Conservation (phyloP, 2,113 vertebrate genomes). For the Argyrosomus japonicus region DNA sequence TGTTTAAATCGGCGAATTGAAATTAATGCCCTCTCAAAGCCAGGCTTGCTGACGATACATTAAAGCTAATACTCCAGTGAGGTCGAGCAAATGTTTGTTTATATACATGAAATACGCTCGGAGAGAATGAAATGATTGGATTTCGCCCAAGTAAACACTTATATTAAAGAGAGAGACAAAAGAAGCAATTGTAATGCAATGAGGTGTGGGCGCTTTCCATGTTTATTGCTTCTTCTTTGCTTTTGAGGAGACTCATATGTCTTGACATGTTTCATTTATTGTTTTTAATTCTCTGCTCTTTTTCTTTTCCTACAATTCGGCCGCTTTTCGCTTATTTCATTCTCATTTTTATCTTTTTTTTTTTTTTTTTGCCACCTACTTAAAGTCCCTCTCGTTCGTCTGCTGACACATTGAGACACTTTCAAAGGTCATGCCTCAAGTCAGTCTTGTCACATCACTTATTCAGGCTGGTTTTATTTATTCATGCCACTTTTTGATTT, state of each 20-base stretch:
- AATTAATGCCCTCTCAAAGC: conserved; percentile 97
- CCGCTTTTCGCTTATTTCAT: neutral
- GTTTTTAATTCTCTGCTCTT: neutral
- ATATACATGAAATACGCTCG: conserved; percentile 88
- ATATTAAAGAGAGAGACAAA: conserved; percentile 69
- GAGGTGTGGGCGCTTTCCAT: conserved; percentile 44
- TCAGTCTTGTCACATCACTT: conserved; percentile 81
- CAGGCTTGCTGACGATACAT: conserved; percentile 92
- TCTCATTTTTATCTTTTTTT: neutral
- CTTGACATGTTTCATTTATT: conserved; percentile 52
- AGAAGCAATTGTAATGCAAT: conserved; percentile 65
- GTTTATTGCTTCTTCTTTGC: conserved; percentile 55
- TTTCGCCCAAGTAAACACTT: conserved; percentile 75
- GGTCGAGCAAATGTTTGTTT: conserved; percentile 95
- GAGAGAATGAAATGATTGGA: conserved; percentile 78
- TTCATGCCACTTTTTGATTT: conserved; percentile 83
- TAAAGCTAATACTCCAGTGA: conserved; percentile 90
- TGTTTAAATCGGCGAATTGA: conserved; percentile 98
- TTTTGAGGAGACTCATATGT: conserved; percentile 53
- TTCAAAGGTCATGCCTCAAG: conserved; percentile 77
- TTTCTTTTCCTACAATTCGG: neutral
- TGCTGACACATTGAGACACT: conserved; percentile 72
- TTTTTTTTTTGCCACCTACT: conserved; percentile 30
- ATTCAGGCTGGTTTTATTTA: conserved; percentile 80
- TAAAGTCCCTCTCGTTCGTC: conserved; percentile 45